These are phyloP conservation scores for Platycnemis pennipes DNA, from an alignment of 2,888 invertebrate genomes.

Conservation along the genomic window DNA sequence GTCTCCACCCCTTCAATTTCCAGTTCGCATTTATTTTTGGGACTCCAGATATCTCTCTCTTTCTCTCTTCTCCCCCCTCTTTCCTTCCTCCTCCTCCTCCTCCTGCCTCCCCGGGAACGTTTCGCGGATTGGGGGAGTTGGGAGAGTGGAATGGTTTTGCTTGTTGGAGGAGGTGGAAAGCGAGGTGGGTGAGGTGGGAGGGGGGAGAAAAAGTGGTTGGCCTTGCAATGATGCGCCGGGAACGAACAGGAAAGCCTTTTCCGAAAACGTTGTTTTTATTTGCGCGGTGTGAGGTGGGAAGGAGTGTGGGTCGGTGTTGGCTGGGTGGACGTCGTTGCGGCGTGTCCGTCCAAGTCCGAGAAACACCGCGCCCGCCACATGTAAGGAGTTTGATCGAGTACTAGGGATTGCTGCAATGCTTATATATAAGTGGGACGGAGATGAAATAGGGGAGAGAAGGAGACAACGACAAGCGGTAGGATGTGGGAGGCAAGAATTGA, in stretches of 20 bases:
- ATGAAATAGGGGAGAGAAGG: no score
- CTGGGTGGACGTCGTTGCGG: background rate
- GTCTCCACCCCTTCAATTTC: background rate
- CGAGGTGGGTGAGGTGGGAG: background rate
- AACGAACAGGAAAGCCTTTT: background rate
- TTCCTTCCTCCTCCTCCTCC: background rate
- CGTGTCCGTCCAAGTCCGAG: background rate
- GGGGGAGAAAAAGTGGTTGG: slow-evolving; percentile 1
- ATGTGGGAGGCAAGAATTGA: no score
- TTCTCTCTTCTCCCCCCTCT: background rate
- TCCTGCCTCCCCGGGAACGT: background rate
- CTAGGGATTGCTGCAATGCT: no score
- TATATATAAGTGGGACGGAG: no score
- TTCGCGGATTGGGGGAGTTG: no score
- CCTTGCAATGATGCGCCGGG: background rate
- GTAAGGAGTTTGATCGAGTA: no score
- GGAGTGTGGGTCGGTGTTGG: background rate
- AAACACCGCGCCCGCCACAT: no score
- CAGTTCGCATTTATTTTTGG: slow-evolving; percentile 31
- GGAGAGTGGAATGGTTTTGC: no score
- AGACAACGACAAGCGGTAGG: no score
- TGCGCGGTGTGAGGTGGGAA: background rate
- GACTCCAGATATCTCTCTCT: background rate
- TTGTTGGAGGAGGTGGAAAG: background rate
- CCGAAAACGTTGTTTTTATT: background rate